phyloP scores from a whole-genome alignment of 2,113 vertebrate genomes.

The Hippocampus mohnikei region DNA sequence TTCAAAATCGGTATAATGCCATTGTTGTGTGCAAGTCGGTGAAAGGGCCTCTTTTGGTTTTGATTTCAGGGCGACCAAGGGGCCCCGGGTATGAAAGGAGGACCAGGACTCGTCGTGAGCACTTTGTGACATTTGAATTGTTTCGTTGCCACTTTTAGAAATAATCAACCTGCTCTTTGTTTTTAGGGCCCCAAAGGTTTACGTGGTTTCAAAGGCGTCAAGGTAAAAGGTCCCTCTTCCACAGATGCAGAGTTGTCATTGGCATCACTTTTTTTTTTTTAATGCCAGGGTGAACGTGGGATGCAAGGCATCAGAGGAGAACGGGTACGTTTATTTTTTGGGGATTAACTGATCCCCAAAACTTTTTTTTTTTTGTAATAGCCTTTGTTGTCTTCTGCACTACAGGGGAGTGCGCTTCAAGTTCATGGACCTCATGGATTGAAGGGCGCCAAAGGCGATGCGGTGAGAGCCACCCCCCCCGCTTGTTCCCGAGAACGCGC shows the following conservation, averaged over 20 bases:
- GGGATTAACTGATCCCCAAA: neutral
- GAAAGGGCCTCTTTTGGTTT: neutral
- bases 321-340: slow-evolving; percentile 67
- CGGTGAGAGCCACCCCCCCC: slow-evolving; percentile 58
- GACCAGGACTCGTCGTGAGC: slow-evolving; percentile 70
- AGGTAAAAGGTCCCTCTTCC: slow-evolving; percentile 54
- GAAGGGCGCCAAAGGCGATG: slow-evolving; percentile 82
- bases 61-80: slow-evolving; percentile 77
- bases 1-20: neutral
- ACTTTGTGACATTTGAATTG: neutral
- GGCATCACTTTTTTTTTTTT: neutral
- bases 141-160: neutral
- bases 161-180: neutral
- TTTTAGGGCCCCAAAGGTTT: slow-evolving; percentile 78
- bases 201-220: slow-evolving; percentile 75
- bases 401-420: slow-evolving; percentile 76
- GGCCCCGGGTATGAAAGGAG: slow-evolving; percentile 67
- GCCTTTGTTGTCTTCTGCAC: slow-evolving; percentile 13
- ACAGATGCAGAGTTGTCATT: neutral
- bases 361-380: neutral
- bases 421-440: slow-evolving; percentile 80
- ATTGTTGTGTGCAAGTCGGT: neutral
- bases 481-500: too few relatives aligned
- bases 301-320: slow-evolving; percentile 79
- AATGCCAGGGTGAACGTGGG: slow-evolving; percentile 77